phyloP scores from a whole-genome alignment of 2,797 vertebrate species.

The Babyrousa celebensis region DNA sequence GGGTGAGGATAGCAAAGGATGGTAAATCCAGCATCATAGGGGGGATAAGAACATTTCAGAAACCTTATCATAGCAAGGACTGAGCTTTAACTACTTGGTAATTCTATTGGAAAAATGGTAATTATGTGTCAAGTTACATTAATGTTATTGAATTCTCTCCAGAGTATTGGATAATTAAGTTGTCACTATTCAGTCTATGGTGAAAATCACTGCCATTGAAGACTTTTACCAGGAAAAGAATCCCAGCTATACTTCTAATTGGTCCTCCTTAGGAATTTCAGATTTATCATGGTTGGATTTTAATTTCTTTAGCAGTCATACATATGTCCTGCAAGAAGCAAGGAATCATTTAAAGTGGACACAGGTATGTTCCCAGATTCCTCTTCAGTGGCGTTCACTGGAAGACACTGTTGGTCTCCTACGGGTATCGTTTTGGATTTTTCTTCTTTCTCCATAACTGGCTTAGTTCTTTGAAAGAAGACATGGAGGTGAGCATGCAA shows the following conservation, averaged over 20 bases:
- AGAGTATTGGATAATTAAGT: constrained; percentile 80
- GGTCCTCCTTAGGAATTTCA: not conserved
- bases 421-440: not conserved
- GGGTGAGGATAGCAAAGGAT: not conserved
- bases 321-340: not conserved
- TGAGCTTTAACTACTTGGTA: constrained; percentile 53
- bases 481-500: not conserved
- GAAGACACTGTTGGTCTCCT: no score
- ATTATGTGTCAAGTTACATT: constrained; percentile 79
- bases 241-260: constrained; percentile 12
- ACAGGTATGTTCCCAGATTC: not conserved
- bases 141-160: constrained; percentile 73
- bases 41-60: constrained; percentile 35
- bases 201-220: constrained; percentile 75
- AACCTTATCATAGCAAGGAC: constrained; percentile 46
- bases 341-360: not conserved
- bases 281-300: not conserved
- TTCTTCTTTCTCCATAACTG: not conserved
- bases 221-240: constrained; percentile 51
- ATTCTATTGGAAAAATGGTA: constrained; percentile 81
- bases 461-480: not conserved
- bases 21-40: not conserved
- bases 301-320: not conserved
- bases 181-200: constrained; percentile 66
- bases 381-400: not conserved